These are phyloP conservation scores for Electrophaes corylata DNA, from an alignment of 2,888 invertebrate genomes.

Conservation along the genomic window DNA sequence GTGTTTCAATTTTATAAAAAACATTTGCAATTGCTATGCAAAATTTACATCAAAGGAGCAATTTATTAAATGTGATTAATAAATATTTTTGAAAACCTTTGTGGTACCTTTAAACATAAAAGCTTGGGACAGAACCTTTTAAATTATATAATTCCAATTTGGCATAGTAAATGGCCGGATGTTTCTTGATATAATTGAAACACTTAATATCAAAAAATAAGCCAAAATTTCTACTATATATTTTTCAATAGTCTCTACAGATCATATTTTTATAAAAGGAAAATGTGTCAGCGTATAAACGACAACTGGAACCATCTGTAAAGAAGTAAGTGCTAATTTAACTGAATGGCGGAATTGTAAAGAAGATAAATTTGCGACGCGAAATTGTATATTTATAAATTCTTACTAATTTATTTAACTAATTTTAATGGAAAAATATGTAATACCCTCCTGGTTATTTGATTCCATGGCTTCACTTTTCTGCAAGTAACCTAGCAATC, in stretches of 20 bases:
- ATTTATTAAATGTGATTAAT: neutral
- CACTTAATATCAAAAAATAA: neutral
- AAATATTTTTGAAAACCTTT: slow-evolving; percentile 4
- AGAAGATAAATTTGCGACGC: slow-evolving; percentile 45
- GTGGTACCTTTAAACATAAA: slow-evolving; percentile 24
- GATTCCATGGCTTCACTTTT: neutral
- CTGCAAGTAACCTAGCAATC: neutral
- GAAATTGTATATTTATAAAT: slow-evolving; percentile 10
- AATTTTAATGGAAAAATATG: neutral
- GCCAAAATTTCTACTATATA: too few relatives aligned
- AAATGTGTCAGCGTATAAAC: slow-evolving; percentile 48
- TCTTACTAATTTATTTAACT: neutral
- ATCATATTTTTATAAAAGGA: slow-evolving; percentile 45
- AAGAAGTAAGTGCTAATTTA: slow-evolving; percentile 60
- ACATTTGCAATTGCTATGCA: too few relatives aligned
- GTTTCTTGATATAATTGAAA: slow-evolving; percentile 27
- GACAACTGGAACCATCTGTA: slow-evolving; percentile 44
- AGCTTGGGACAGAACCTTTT: slow-evolving; percentile 9
- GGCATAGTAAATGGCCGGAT: slow-evolving; percentile 3
- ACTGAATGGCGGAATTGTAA: slow-evolving; percentile 53
- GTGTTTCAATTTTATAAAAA: too few relatives aligned
- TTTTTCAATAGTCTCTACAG: slow-evolving; percentile 37
- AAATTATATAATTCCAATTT: slow-evolving; percentile 18
- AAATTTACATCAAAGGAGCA: neutral
- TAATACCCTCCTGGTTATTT: neutral